A percentile compares a stretch with the other conserved stretches of the same genome.
phyloP scores from a whole-genome alignment of 2,113 vertebrate genomes.

The Nesoenas mayeri region DNA sequence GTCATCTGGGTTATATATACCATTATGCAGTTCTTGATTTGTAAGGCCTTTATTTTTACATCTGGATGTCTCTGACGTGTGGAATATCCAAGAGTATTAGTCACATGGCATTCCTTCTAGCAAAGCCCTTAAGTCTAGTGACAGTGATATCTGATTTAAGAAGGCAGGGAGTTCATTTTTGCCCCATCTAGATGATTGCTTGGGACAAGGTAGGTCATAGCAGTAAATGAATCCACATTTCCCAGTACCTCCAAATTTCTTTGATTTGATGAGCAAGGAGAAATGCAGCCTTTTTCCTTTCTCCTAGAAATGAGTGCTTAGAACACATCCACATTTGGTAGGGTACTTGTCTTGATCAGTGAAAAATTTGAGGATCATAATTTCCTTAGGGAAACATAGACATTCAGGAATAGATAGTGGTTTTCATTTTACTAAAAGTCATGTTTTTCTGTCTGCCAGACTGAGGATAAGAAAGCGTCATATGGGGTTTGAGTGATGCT shows the following conservation, averaged over 20 bases:
- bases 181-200: not conserved
- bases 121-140: not conserved
- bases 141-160: not conserved
- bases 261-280: not conserved
- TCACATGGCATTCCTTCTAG: not conserved
- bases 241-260: not conserved
- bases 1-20: not conserved
- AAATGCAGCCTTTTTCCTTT: not conserved
- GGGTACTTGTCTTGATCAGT: not conserved
- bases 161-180: constrained; percentile 22
- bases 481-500: not conserved
- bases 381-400: not conserved
- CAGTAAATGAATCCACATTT: not conserved
- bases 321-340: not conserved
- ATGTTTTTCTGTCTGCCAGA: not conserved
- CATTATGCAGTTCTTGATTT: not conserved
- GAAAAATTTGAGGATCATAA: accelerated
- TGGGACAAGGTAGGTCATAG: not conserved
- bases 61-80: not conserved
- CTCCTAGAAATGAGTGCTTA: not conserved
- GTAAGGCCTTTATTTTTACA: not conserved
- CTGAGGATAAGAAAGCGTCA: not conserved
- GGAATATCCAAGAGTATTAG: not conserved
- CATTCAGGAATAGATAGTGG: not conserved
- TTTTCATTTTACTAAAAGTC: not conserved